A percentile compares a stretch with the other conserved stretches of the same genome.
These are phyloP conservation scores for Bombylius major DNA, from an alignment of 2,888 invertebrate genomes.

Conservation along the genomic window DNA sequence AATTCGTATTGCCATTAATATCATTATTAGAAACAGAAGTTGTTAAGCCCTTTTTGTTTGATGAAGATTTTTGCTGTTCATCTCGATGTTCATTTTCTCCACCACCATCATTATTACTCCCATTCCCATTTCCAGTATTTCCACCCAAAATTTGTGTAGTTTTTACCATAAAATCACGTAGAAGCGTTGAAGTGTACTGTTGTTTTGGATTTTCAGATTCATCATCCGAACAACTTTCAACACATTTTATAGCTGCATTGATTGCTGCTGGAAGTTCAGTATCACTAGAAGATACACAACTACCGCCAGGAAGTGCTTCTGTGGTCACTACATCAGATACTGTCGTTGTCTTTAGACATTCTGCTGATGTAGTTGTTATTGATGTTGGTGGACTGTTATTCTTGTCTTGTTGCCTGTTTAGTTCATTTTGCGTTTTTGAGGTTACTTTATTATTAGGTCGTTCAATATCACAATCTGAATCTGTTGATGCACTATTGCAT, in stretches of 20 bases:
- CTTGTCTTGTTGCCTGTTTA: not conserved
- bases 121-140: too few species aligned
- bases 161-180: slow-evolving; percentile 71
- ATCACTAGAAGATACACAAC: slow-evolving; percentile 48
- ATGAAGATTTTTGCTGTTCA: not conserved
- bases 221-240: slow-evolving; percentile 61
- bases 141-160: slow-evolving; percentile 57
- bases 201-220: slow-evolving; percentile 44
- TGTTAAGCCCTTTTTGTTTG: not conserved
- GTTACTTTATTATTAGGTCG: not conserved
- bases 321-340: not conserved
- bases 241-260: slow-evolving; percentile 63
- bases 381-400: not conserved
- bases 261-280: slow-evolving; percentile 63
- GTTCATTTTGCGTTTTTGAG: not conserved
- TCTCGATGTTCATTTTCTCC: slow-evolving; percentile 28
- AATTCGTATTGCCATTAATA: not conserved
- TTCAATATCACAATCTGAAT: slow-evolving; percentile 2
- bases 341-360: not conserved
- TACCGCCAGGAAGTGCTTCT: slow-evolving; percentile 26
- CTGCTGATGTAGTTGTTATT: too few species aligned
- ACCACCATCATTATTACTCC: slow-evolving; percentile 30
- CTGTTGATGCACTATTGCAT: not conserved
- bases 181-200: slow-evolving; percentile 57
- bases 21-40: not conserved